Percentiles rank a stretch among this genome's conserved stretches.
These are phyloP conservation scores for Ectropis crepuscularia DNA, from an alignment of 2,888 invertebrate genomes.

Conservation along the genomic window DNA sequence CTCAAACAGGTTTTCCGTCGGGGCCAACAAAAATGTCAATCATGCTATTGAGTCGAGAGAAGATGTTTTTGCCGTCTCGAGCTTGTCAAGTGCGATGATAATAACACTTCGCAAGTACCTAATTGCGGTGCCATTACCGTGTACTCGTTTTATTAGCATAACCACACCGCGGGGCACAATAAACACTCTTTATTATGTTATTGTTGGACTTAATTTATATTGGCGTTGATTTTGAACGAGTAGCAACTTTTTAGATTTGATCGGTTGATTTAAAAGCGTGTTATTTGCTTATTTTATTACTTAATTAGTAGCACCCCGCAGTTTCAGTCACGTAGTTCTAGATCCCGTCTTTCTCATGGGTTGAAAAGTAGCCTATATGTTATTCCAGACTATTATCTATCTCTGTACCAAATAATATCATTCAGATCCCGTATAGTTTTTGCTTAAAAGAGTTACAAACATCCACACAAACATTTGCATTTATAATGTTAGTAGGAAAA, in stretches of 20 bases:
- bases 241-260: constrained; percentile 28
- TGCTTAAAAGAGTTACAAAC: no score
- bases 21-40: constrained; percentile 59
- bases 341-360: no score
- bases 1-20: constrained; percentile 52
- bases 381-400: no score
- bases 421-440: no score
- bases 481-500: no score
- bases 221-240: constrained; percentile 33
- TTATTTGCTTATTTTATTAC: constrained; percentile 20
- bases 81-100: constrained; percentile 54
- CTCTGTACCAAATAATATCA: no score
- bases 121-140: constrained; percentile 58
- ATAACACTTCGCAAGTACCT: constrained; percentile 56
- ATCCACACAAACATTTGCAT: no score
- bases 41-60: constrained; percentile 53
- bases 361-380: no score
- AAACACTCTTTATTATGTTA: constrained; percentile 37
- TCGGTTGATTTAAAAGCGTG: constrained; percentile 32
- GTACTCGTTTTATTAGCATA: constrained; percentile 54
- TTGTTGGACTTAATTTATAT: constrained; percentile 38
- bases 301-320: no score
- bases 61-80: constrained; percentile 51
- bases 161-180: constrained; percentile 46
- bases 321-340: no score